Conservation (phyloP, 2,113 vertebrate genomes). For the Scartelaos histophorus region DNA sequence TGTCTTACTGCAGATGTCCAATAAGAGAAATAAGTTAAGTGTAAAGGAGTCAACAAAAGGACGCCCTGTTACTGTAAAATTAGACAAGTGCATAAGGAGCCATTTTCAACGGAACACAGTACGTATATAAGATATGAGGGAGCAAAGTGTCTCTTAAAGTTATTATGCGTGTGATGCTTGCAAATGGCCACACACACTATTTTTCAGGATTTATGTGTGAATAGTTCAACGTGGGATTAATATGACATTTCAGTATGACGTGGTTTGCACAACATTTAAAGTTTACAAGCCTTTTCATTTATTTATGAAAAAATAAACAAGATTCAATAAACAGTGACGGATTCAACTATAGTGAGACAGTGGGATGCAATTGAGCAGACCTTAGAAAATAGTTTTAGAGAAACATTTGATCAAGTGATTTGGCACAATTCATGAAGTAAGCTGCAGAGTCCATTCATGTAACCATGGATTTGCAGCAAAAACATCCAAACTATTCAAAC, state of each 20-base stretch:
- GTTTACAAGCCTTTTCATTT: background rate
- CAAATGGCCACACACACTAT: conserved; percentile 47
- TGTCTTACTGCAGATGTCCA: conserved; percentile 28
- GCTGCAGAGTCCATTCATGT: too few species aligned
- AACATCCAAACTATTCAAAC: too few species aligned
- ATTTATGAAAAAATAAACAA: background rate
- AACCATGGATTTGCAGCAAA: too few species aligned
- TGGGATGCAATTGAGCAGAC: too few species aligned
- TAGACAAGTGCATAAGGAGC: conserved; percentile 42
- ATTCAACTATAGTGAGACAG: too few species aligned
- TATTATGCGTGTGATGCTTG: conserved; percentile 32
- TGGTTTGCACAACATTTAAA: background rate
- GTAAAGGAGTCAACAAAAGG: conserved; percentile 3
- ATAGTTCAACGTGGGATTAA: too few species aligned
- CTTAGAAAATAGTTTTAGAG: too few species aligned
- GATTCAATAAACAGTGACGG: background rate
- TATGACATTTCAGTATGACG: background rate
- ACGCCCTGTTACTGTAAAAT: conserved; percentile 34
- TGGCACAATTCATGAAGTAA: too few species aligned
- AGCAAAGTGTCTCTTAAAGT: conserved; percentile 35
- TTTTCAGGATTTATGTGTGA: background rate
- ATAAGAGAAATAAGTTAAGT: conserved; percentile 2
- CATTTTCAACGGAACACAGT: conserved; percentile 30
- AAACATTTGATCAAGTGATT: too few species aligned
- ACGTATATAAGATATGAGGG: conserved; percentile 13